Conservation (phyloP, 2,888 invertebrate genomes). For the Chrysolina haemoptera region DNA sequence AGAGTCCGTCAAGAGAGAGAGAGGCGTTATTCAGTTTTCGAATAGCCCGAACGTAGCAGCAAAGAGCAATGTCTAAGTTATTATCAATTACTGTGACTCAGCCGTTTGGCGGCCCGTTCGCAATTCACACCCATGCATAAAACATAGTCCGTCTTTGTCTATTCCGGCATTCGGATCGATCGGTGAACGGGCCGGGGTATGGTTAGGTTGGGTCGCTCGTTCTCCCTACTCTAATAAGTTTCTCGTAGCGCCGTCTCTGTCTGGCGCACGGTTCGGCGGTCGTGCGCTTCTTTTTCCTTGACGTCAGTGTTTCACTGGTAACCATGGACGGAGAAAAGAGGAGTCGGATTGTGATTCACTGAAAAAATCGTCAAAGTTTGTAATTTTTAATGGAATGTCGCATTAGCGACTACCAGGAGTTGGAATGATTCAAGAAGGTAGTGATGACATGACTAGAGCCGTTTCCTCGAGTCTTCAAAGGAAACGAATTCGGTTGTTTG, state of each 20-base stretch:
- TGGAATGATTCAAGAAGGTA: conserved; percentile 36
- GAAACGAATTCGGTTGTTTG: not conserved
- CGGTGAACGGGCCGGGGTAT: conserved; percentile 66
- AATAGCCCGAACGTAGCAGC: conserved; percentile 56
- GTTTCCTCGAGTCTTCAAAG: conserved; percentile 18
- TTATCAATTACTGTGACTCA: conserved; percentile 72
- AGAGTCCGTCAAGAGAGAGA: conserved; percentile 51
- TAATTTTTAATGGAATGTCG: conserved; percentile 41
- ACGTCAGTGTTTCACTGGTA: conserved; percentile 68
- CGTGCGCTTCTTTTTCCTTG: conserved; percentile 63
- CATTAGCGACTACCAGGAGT: conserved; percentile 37
- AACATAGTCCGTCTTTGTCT: conserved; percentile 69
- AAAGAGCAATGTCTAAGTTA: conserved; percentile 69
- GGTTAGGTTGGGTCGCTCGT: conserved; percentile 70
- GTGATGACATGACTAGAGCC: conserved; percentile 26
- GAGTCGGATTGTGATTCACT: conserved; percentile 39
- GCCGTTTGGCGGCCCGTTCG: conserved; percentile 68
- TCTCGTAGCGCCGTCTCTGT: conserved; percentile 62
- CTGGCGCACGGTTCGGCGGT: conserved; percentile 40
- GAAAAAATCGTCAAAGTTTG: conserved; percentile 40
- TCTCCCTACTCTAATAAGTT: conserved; percentile 68
- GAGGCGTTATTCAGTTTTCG: conserved; percentile 58
- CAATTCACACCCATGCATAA: conserved; percentile 69
- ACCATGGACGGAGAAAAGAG: conserved; percentile 43
- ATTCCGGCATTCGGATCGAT: conserved; percentile 70